Evolutionary conservation across 64 coral and sea anemone species (phyloP).

Genomic region (Montipora cactus): DNA sequence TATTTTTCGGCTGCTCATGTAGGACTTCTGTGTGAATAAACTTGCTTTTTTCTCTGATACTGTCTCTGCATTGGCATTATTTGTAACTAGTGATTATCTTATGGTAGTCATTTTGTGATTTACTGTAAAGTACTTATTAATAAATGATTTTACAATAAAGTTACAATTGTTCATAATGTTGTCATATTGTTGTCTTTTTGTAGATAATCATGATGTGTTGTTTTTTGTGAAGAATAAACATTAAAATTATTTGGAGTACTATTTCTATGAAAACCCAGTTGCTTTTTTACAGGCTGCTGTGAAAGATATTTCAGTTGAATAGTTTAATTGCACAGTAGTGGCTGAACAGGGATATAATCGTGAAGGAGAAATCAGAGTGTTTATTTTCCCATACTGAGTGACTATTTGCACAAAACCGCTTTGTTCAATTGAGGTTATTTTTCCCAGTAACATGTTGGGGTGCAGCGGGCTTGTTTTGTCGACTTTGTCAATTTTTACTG

Average conservation of each 20-base stretch:
- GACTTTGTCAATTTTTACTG: too few relatives aligned
- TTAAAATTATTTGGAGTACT: not conserved
- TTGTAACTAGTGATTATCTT: constrained; percentile 10
- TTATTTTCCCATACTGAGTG: not conserved
- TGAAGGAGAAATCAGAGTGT: too few relatives aligned
- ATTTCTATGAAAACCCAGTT: constrained; percentile 8
- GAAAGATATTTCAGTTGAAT: too few relatives aligned
- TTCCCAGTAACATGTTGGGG: not conserved
- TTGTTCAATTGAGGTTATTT: not conserved
- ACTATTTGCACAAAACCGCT: not conserved
- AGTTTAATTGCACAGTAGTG: too few relatives aligned
- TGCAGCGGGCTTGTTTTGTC: too few relatives aligned
- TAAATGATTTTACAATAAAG: not conserved
- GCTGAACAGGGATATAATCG: too few relatives aligned
- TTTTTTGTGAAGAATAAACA: not conserved
- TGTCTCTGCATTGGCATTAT: constrained; percentile 8
- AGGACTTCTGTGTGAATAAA: not conserved
- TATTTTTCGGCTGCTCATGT: not conserved
- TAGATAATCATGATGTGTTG: constrained; percentile 8
- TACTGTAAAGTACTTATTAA: not conserved
- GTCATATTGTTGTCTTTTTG: not conserved
- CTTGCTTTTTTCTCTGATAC: not conserved
- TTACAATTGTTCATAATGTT: constrained; percentile 1
- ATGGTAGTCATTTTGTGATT: constrained; percentile 13
- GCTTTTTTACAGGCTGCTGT: not conserved